Evolutionary conservation across 2,797 vertebrate species (phyloP), one percentile per base, ranked within the genome.

Genomic region (Fratercula arctica): DNA sequence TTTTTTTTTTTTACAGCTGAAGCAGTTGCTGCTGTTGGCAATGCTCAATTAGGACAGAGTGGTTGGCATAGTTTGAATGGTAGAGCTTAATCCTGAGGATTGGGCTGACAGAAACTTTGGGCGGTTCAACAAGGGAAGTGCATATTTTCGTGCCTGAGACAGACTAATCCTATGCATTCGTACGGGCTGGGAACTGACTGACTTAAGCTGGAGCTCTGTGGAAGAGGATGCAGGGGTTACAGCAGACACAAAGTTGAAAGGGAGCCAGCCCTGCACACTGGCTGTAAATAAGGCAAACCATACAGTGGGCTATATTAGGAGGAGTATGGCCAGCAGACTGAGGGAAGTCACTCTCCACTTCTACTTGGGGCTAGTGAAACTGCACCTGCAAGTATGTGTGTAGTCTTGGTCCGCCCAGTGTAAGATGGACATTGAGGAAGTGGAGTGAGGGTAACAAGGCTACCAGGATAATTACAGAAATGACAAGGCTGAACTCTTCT

Each of bases 151-250:
- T 29, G 18, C 41, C 57, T 41, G 19, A 81, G 48, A 35, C 24
- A 19, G 43, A 26, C 16, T 51, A 69, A 60, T 13, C 11, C 33
- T 25, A 0, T 50, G 17, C 13, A 2, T 56, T 3, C 0, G 18
- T 74, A 23, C 29, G 41, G 81, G 4, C 33, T 69, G 51, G 7
- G 53, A 80, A 23, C 9, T 60, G 76, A 11, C 26, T 73, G 78
- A 23, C 50, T 24, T n/a, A 37, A 87, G 31, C 37, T 60, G 35
- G 26, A 79, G 0, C 29, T 54, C 74, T 66, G 43, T 33, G 60
- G 73, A 75, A 74, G 28, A 59, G 19, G 37, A 45, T 60, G 21
- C 41, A 46, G 41, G 33, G 10, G 2, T 90, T 64, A 41, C 48
- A 56, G 3, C 1, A 2, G 70, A 57, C 33, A 33, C 9, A 26